Conservation (phyloP, 2,888 invertebrate genomes). For the Drosophila antonietae region DNA sequence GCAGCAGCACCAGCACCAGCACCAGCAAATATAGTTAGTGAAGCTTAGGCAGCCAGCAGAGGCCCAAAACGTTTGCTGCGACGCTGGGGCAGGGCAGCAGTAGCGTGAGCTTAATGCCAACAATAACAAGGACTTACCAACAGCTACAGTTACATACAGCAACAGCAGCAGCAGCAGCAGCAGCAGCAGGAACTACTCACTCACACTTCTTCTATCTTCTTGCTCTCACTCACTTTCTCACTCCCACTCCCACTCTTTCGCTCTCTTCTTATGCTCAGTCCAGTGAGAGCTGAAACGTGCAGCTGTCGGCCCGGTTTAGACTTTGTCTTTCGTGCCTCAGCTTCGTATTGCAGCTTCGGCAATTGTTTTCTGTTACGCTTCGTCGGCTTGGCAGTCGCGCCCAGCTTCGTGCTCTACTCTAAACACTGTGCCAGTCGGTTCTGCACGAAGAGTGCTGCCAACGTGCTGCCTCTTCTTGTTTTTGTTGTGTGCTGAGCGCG, state of each 20-base stretch:
- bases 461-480: conserved; percentile 3
- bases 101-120: conserved; percentile 67
- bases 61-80: conserved; percentile 58
- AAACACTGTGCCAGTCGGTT: conserved; percentile 81
- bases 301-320: conserved; percentile 32
- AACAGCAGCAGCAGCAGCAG: background rate
- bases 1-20: background rate
- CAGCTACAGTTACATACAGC: conserved; percentile 17
- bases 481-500: conserved; percentile 32
- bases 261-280: conserved; percentile 1
- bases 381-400: conserved; percentile 15
- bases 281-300: conserved; percentile 41
- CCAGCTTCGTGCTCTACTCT: conserved; percentile 37
- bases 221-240: background rate
- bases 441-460: conserved; percentile 19
- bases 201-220: background rate
- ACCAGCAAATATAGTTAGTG: conserved; percentile 6
- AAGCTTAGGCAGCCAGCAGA: conserved; percentile 12
- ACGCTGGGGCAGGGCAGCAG: conserved; percentile 28
- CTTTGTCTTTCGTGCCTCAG: conserved; percentile 16
- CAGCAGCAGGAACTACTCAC: too few species aligned
- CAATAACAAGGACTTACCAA: conserved; percentile 59
- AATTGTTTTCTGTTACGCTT: conserved; percentile 8
- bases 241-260: background rate
- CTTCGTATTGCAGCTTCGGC: conserved; percentile 36